A percentile compares a stretch with the other conserved stretches of the same genome.
phyloP scores from a whole-genome alignment of 2,888 invertebrate species.

The Mythimna impura region DNA sequence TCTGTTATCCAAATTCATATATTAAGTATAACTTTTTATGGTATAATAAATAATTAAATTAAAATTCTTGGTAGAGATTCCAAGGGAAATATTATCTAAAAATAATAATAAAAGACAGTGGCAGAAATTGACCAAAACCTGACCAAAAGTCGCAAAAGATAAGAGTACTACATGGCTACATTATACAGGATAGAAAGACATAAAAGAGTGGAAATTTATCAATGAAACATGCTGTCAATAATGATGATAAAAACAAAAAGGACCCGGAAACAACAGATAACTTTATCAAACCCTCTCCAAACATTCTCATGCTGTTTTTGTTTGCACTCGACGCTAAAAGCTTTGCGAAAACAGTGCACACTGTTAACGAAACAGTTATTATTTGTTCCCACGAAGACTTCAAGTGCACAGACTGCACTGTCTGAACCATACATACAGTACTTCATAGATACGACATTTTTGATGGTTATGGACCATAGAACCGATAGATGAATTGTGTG shows the following conservation, averaged over 20 bases:
- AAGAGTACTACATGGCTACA: no score
- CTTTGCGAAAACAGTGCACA: conserved; percentile 55
- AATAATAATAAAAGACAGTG: background rate
- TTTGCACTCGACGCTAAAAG: conserved; percentile 47
- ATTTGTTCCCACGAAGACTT: conserved; percentile 63
- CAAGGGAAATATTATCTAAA: background rate
- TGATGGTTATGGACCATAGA: background rate
- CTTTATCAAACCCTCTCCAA: conserved; percentile 36
- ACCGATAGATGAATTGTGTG: background rate
- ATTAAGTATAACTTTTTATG: no score
- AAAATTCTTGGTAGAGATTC: background rate
- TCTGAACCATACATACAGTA: conserved; percentile 11
- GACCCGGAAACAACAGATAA: conserved; percentile 3
- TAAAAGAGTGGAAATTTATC: background rate
- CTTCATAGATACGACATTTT: background rate
- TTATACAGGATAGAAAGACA: background rate
- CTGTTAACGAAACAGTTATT: conserved; percentile 66
- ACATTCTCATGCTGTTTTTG: conserved; percentile 50
- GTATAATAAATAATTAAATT: no score
- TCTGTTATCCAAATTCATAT: no score
- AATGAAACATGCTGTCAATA: background rate
- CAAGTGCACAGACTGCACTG: conserved; percentile 56
- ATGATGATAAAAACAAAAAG: background rate
- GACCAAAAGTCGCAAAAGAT: no score
- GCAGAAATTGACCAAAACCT: background rate